Base-by-base conservation (phyloP, 2,113 vertebrate species). In the Turdus rufiventris region DNA sequence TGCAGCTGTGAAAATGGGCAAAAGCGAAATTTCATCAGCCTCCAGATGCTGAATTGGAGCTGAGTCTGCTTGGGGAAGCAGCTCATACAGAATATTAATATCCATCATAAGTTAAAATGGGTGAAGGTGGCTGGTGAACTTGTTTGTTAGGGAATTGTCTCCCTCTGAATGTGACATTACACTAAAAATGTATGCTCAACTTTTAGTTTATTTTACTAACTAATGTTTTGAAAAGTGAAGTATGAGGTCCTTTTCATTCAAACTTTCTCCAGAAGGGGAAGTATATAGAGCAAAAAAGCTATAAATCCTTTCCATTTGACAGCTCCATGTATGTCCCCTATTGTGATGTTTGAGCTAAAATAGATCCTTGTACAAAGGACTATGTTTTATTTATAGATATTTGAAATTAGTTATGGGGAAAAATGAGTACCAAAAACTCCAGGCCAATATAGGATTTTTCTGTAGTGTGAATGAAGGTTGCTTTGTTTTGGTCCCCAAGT, bases 1-100 rank as follows among this genome's bases (percentile, higher is more conserved):
- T 93, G 85, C 91, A 94, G 89, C 95, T 96, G 89, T 71, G 82
- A 90, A 94, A 96, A 67, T 84, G 91, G 88, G 95, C 92, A 93
- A 76, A 38, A 70, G 38, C 5, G 3, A 36, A 14, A 77, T 74
- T 93, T 92, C 89, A 51, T 88, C 88, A 82, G 72, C 36, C 40
- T 85, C 81, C 89, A 73, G 75, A 58, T 66, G 80, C 74, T 62
- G 70, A n/a, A 43, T 38, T 0, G 1, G 63, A 86, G 91, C 40
- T 26, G 85, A 50, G 60, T 24, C 33, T 76, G 43, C 45, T 33
- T 38, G 77, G 62, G 57, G 76, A 80, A 89, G 70, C 70, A 54
- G 65, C 79, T 91, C 31, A 8, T 54, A 18, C 34, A 21, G 34
- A 42, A 31, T 53, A 76, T 53, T 45, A 5, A 9, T 76, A 67